phyloP scores from a whole-genome alignment of 2,888 invertebrate species.

The Nomada lathburiana region DNA sequence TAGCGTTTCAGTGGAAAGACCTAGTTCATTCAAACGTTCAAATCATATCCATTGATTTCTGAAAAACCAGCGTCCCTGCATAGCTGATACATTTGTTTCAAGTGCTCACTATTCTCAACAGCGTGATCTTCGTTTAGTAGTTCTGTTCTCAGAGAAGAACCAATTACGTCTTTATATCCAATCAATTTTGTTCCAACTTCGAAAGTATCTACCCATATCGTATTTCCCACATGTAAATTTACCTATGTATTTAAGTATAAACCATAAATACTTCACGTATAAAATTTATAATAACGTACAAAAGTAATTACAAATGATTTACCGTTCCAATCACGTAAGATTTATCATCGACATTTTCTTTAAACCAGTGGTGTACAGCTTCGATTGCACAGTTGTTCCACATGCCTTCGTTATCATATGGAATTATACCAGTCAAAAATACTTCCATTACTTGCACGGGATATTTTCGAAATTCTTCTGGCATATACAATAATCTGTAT shows the following conservation, averaged over 20 bases:
- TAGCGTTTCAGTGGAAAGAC: too few relatives aligned
- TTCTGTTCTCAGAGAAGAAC: constrained; percentile 86
- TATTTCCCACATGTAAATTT: constrained; percentile 86
- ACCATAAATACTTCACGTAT: not conserved
- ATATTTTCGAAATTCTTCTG: constrained; percentile 81
- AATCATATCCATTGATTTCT: constrained; percentile 63
- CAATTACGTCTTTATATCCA: constrained; percentile 85
- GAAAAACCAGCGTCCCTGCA: constrained; percentile 82
- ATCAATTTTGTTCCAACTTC: constrained; percentile 86
- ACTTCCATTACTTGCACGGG: constrained; percentile 85
- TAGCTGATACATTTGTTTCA: constrained; percentile 85
- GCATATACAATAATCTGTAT: constrained; percentile 81
- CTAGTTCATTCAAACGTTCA: constrained; percentile 5
- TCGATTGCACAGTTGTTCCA: constrained; percentile 85
- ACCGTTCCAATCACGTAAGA: constrained; percentile 80
- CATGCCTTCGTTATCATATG: constrained; percentile 86
- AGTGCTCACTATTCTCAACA: constrained; percentile 84
- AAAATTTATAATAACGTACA: not conserved
- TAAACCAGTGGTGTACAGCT: constrained; percentile 82
- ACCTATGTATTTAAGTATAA: constrained; percentile 79
- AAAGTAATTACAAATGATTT: constrained; percentile 18
- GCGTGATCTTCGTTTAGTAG: constrained; percentile 85
- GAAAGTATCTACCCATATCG: constrained; percentile 88
- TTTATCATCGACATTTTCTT: constrained; percentile 70
- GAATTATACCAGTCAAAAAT: constrained; percentile 85